These are phyloP conservation scores for Drosophila colorata DNA, from an alignment of 2,888 invertebrate species.

Conservation along the genomic window DNA sequence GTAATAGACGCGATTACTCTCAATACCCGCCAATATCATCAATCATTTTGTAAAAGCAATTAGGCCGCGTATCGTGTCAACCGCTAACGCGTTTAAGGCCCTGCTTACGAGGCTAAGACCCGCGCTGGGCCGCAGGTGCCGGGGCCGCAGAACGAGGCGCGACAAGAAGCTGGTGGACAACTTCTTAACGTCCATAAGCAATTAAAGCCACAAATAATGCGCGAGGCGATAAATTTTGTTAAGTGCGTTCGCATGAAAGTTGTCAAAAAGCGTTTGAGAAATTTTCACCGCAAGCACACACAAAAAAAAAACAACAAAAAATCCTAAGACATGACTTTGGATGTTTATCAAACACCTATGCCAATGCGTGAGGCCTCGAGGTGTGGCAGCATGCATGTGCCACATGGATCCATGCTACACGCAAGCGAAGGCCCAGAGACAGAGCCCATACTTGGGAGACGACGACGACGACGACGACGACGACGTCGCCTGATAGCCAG, in stretches of 20 bases:
- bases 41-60: conserved; percentile 69
- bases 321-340: conserved; percentile 53
- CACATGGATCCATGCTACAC: conserved; percentile 49
- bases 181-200: conserved; percentile 63
- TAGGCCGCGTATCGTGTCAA: conserved; percentile 70
- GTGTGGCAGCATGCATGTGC: conserved; percentile 58
- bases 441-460: conserved; percentile 34
- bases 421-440: conserved; percentile 45
- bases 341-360: conserved; percentile 70
- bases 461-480: conserved; percentile 53
- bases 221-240: conserved; percentile 78
- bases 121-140: conserved; percentile 44
- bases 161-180: conserved; percentile 69
- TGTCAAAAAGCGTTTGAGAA: conserved; percentile 81
- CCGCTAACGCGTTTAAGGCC: conserved; percentile 57
- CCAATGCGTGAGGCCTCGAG: conserved; percentile 76
- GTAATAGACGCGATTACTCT: conserved; percentile 35
- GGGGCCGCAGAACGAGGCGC: conserved; percentile 9
- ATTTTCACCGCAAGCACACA: conserved; percentile 64
- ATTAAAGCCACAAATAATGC: conserved; percentile 81
- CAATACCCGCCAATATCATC: conserved; percentile 42
- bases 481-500: conserved; percentile 66
- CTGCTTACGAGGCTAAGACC: conserved; percentile 50
- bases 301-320: conserved; percentile 22
- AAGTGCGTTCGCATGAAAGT: conserved; percentile 82